phyloP scores from a whole-genome alignment of 2,113 vertebrate genomes.

The Oreocharis arfaki region DNA sequence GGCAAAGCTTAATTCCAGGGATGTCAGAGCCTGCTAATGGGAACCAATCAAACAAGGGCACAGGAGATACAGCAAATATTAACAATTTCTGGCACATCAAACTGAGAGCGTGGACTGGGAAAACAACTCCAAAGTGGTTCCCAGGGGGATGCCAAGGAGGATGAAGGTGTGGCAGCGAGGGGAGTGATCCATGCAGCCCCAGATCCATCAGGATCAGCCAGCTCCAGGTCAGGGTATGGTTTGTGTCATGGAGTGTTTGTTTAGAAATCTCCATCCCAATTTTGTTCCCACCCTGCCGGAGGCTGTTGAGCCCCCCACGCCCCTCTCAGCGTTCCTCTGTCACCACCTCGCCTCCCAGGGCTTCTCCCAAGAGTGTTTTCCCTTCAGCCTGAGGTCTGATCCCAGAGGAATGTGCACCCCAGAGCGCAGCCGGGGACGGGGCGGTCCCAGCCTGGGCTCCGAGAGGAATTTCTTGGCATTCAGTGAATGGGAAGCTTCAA shows the following conservation, averaged over 20 bases:
- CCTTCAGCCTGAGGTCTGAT: not conserved
- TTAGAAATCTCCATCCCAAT: not conserved
- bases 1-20: not conserved
- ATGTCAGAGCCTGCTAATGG: not conserved
- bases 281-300: not conserved
- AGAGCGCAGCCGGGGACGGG: rapidly evolving
- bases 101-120: not conserved
- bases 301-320: not conserved
- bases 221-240: not conserved
- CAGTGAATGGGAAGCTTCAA: not conserved
- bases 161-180: rapidly evolving
- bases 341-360: not conserved
- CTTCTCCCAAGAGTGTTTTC: rapidly evolving
- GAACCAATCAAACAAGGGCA: not conserved
- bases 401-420: not conserved
- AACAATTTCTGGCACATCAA: not conserved
- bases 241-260: not conserved
- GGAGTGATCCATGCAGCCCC: not conserved
- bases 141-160: not conserved
- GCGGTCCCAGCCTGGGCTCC: not conserved
- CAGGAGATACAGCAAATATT: not conserved
- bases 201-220: rapidly evolving
- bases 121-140: not conserved
- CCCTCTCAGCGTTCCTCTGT: not conserved
- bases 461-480: not conserved